Evolutionary conservation across 2,888 invertebrate species (phyloP).

Genomic region (Hipparchia sbordonii): DNA sequence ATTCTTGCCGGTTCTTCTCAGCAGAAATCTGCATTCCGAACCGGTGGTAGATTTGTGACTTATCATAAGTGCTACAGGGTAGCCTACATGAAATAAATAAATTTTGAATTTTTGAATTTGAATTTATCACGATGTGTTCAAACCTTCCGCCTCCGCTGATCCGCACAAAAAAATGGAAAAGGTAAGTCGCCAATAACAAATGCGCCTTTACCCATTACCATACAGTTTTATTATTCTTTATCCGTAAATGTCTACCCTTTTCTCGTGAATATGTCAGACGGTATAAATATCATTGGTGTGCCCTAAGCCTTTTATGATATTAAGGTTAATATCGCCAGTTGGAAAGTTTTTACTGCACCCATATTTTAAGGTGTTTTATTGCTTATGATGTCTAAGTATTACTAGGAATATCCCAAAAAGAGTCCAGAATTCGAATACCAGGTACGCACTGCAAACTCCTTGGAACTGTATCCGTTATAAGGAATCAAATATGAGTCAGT

Average conservation of each 20-base stretch:
- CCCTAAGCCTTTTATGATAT: slow-evolving; percentile 20
- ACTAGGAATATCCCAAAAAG: no score
- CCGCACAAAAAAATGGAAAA: neutral
- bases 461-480: no score
- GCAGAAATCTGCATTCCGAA: no score
- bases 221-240: slow-evolving; percentile 21
- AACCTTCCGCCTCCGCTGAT: neutral
- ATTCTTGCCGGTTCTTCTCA: no score
- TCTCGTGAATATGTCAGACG: slow-evolving; percentile 23
- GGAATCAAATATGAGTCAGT: no score
- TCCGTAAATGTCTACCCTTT: slow-evolving; percentile 23
- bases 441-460: no score
- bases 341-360: slow-evolving; percentile 15
- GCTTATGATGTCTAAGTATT: neutral
- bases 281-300: slow-evolving; percentile 13
- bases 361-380: slow-evolving; percentile 7
- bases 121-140: neutral
- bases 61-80: no score
- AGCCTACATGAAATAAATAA: neutral
- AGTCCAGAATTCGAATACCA: no score
- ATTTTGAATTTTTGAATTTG: no score
- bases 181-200: slow-evolving; percentile 16
- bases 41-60: no score
- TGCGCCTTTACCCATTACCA: slow-evolving; percentile 13
- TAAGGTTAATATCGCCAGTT: slow-evolving; percentile 9